phyloP scores from a whole-genome alignment of 2,888 invertebrate species.

The Drosophila tanythrix region DNA sequence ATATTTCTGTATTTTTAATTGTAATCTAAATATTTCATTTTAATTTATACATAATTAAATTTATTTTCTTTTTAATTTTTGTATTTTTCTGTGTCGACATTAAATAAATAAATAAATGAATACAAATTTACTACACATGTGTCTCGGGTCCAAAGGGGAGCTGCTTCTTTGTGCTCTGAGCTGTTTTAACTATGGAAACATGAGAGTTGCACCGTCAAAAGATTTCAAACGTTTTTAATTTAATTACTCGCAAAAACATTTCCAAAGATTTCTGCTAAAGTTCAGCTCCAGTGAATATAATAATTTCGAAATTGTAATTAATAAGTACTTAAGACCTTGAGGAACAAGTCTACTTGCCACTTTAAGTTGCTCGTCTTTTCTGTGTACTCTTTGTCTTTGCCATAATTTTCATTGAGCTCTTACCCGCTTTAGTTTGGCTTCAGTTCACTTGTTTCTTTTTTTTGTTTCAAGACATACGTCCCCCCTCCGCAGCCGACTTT shows the following conservation, averaged over 20 bases:
- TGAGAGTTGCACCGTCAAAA: background rate
- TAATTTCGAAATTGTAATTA: conserved; percentile 12
- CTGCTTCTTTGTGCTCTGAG: background rate
- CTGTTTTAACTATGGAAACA: background rate
- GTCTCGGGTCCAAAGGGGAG: background rate
- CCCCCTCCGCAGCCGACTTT: conserved; percentile 34
- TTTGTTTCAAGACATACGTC: conserved; percentile 45
- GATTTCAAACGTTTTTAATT: conserved; percentile 8
- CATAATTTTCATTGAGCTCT: conserved; percentile 11
- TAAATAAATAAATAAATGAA: background rate
- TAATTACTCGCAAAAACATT: conserved; percentile 1
- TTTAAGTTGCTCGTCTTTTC: conserved; percentile 21
- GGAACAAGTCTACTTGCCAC: conserved; percentile 16
- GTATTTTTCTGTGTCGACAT: background rate
- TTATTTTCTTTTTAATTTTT: background rate
- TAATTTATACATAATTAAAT: background rate
- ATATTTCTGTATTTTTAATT: background rate
- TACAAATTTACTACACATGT: background rate
- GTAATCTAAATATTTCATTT: background rate
- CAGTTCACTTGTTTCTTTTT: conserved; percentile 36
- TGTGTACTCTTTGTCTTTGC: conserved; percentile 14
- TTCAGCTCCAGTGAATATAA: conserved; percentile 1
- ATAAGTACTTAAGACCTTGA: conserved; percentile 13
- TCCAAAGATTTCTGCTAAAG: background rate
- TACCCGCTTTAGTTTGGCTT: conserved; percentile 60